Base-by-base conservation (phyloP, 1,140 invertebrate genomes). In the Panagrolaimus sp. region DNA sequence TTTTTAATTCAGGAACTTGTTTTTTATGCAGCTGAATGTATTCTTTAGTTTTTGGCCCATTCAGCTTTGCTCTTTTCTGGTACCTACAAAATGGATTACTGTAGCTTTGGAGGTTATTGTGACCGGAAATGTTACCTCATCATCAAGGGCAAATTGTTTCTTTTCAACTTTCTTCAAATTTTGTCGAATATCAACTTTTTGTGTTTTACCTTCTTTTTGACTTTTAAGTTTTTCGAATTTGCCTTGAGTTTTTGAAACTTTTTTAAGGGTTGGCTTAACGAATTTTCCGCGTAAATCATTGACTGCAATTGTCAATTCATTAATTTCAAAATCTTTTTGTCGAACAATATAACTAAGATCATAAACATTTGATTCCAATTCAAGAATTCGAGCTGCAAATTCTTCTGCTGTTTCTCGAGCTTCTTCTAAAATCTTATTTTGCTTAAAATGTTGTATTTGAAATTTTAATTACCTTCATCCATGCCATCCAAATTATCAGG, bases 271-370 rank as follows among this genome's bases (percentile, higher is more conserved):
- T 82, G 95, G 95, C 87, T 98, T 98, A 85, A 97, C 90, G 89
- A 98, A 98, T 91, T 98, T 98, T 85, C 95, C 95, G 88, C 95
- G 91, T 84, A 97, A 90, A 87, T 98, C 95, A 86, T 98, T 98
- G 80, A 98, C 95, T 88, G 96, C 93, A 87, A 93, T 92, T 88
- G 96, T 97, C 84, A 98, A 89, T 87, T 98, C 94, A 84, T 93
- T 88, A 86, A 98, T 96, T 92, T 96, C 92, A 85, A 89, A 90
- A 86, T 91, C 91, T 90, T 93, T 96, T 87, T 93, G 88, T 88
- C 89, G 89, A 87, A 91, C 91, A 87, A 89, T 89, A 87, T 92
- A 89, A 88, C 97, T 93, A 89, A 96, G 89, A 88, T 98, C 94
- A 88, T 90, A 97, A 88, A 95, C 95, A 89, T 92, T 91, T 86